Percentiles rank a stretch among this genome's conserved stretches.
phyloP scores from a whole-genome alignment of 2,113 vertebrate species.

The Dissostichus mawsoni region DNA sequence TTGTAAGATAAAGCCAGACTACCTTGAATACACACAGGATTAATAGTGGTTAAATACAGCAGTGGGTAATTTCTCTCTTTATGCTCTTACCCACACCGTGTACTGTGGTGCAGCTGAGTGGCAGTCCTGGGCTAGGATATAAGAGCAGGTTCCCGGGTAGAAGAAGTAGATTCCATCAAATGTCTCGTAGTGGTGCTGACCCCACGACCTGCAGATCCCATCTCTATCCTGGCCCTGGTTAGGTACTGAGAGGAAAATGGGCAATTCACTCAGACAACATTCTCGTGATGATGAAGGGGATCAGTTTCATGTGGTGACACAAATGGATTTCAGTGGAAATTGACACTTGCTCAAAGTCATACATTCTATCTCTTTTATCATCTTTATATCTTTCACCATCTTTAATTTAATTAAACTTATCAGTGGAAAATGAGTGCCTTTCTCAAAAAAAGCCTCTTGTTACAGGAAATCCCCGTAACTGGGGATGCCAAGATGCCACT shows the following conservation, averaged over 20 bases:
- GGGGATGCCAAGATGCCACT: conserved; percentile 52
- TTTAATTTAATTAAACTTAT: conserved; percentile 50
- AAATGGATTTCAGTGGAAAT: conserved; percentile 17
- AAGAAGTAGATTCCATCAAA: conserved; percentile 99
- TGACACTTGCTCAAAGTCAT: conserved; percentile 4
- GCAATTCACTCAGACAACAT: conserved; percentile 11
- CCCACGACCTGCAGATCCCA: conserved; percentile 97
- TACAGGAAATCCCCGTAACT: conserved; percentile 57
- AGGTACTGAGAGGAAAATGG: conserved; percentile 86
- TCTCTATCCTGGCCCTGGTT: conserved; percentile 94
- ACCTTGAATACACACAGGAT: background rate
- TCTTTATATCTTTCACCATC: conserved; percentile 43
- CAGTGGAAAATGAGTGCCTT: conserved; percentile 45
- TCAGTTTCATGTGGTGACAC: conserved; percentile 19
- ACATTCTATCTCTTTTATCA: conserved; percentile 18
- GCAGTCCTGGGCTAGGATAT: conserved; percentile 97
- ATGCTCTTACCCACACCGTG: conserved; percentile 94
- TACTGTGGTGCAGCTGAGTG: conserved; percentile 89
- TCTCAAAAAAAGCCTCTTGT: conserved; percentile 63
- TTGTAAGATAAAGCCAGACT: background rate
- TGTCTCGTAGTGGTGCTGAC: conserved; percentile 97
- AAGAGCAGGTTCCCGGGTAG: conserved; percentile 97
- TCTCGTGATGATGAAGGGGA: conserved; percentile 27
- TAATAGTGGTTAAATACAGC: background rate
- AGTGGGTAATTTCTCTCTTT: background rate